Percentiles rank a stretch among this genome's conserved stretches.
Conservation (phyloP, 2,888 invertebrate species). For the Scaptomyza reducta region DNA sequence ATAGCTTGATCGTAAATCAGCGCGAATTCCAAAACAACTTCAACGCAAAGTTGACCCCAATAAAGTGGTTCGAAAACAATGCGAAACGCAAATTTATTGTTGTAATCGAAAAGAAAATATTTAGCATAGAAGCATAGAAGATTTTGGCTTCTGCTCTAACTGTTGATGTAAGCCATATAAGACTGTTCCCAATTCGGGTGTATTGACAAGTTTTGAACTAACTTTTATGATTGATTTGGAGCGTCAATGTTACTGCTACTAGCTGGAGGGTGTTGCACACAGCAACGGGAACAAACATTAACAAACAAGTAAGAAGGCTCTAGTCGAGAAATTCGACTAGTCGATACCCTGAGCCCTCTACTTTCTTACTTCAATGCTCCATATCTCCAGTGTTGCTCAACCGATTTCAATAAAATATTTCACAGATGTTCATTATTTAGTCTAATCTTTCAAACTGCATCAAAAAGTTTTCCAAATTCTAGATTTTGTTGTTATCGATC, state of each 20-base stretch:
- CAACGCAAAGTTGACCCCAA: slow-evolving; percentile 60
- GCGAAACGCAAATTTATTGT: slow-evolving; percentile 54
- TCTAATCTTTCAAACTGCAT: too few species aligned
- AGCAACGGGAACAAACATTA: slow-evolving; percentile 21
- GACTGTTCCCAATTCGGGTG: slow-evolving; percentile 24
- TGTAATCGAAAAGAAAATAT: slow-evolving; percentile 40
- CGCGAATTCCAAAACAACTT: slow-evolving; percentile 22
- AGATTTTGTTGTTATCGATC: too few species aligned
- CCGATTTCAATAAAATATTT: too few species aligned
- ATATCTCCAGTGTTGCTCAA: too few species aligned
- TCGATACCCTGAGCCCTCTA: too few species aligned
- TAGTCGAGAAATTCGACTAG: too few species aligned
- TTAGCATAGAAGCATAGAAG: slow-evolving; percentile 44
- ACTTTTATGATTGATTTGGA: slow-evolving; percentile 56
- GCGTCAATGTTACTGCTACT: slow-evolving; percentile 9
- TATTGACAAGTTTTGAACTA: slow-evolving; percentile 21
- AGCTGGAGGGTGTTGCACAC: slow-evolving; percentile 46
- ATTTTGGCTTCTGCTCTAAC: slow-evolving; percentile 31
- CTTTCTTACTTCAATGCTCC: too few species aligned
- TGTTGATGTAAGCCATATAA: slow-evolving; percentile 25
- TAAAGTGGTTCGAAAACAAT: slow-evolving; percentile 51
- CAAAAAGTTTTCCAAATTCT: too few species aligned
- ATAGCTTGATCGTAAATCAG: slow-evolving; percentile 62
- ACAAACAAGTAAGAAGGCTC: too few species aligned
- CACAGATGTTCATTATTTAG: too few species aligned